A percentile compares a stretch with the other conserved stretches of the same genome.
Evolutionary conservation across 2,113 vertebrate species (phyloP).

Genomic region (Lepisosteus oculatus): DNA sequence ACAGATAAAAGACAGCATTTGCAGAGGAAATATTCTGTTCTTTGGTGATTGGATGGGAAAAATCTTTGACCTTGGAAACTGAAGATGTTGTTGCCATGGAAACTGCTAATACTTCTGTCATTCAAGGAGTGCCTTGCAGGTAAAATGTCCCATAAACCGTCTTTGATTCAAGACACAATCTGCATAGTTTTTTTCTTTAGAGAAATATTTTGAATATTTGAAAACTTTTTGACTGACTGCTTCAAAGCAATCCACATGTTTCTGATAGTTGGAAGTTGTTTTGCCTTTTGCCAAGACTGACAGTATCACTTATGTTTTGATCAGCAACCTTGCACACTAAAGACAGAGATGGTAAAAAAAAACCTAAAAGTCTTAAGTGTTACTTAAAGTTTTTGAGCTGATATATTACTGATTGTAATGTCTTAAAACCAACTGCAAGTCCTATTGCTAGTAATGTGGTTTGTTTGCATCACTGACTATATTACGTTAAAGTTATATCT

Average conservation of each 20-base stretch:
- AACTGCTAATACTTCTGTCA: constrained; percentile 89
- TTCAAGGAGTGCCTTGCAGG: constrained; percentile 81
- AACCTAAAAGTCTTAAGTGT: too few relatives aligned
- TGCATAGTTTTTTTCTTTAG: constrained; percentile 43
- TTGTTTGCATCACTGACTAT: too few relatives aligned
- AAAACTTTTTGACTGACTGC: constrained; percentile 21
- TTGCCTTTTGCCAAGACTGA: neutral
- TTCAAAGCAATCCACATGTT: constrained; percentile 13
- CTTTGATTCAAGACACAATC: constrained; percentile 74
- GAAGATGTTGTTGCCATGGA: constrained; percentile 93
- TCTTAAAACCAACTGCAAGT: too few relatives aligned
- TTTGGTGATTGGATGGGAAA: constrained; percentile 62
- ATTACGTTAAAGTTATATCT: too few relatives aligned
- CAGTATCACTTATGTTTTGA: neutral
- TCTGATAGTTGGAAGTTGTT: neutral
- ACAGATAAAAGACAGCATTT: constrained; percentile 40
- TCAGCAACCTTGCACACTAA: neutral
- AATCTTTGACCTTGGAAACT: constrained; percentile 86
- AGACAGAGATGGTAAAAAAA: too few relatives aligned
- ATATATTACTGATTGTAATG: too few relatives aligned
- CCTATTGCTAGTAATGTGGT: too few relatives aligned
- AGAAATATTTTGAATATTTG: constrained; percentile 12
- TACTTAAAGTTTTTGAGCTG: too few relatives aligned
- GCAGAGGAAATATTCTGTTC: constrained; percentile 42
- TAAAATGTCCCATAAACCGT: constrained; percentile 67